Conservation (phyloP, 2,888 invertebrate genomes). For the Ligdia adustata region DNA sequence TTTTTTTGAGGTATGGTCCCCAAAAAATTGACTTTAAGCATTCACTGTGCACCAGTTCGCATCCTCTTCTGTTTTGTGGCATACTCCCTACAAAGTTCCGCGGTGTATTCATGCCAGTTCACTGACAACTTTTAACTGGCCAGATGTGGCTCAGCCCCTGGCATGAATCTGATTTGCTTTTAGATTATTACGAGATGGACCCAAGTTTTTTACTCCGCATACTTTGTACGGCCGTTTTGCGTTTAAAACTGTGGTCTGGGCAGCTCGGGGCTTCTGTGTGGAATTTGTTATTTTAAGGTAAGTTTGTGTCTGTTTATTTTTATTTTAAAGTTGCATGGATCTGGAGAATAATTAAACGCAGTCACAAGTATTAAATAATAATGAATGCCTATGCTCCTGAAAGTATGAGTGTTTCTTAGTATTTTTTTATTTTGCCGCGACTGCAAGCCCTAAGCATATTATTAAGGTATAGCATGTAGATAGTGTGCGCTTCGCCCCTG, state of each 20-base stretch:
- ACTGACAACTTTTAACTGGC: conserved; percentile 80
- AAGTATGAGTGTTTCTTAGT: no score
- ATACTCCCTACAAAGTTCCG: conserved; percentile 68
- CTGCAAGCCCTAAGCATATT: no score
- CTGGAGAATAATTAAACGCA: no score
- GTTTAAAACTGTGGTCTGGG: not conserved
- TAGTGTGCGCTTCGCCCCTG: no score
- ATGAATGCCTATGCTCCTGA: no score
- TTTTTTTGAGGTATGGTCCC: no score
- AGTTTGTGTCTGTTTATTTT: not conserved
- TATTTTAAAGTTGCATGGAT: no score
- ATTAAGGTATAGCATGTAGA: no score
- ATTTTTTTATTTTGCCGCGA: no score
- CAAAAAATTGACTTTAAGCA: no score
- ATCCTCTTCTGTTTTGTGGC: conserved; percentile 33
- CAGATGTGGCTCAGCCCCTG: conserved; percentile 72
- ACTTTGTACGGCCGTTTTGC: conserved; percentile 38
- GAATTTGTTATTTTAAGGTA: no score
- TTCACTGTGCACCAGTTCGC: conserved; percentile 20
- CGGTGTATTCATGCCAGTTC: conserved; percentile 75
- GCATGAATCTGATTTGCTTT: conserved; percentile 77
- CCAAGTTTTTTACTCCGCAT: conserved; percentile 51
- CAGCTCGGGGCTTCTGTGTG: not conserved
- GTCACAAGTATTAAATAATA: no score
- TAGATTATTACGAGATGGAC: conserved; percentile 66